These are phyloP conservation scores for Pandemis heparana DNA, from an alignment of 2,888 invertebrate genomes.

Conservation along the genomic window DNA sequence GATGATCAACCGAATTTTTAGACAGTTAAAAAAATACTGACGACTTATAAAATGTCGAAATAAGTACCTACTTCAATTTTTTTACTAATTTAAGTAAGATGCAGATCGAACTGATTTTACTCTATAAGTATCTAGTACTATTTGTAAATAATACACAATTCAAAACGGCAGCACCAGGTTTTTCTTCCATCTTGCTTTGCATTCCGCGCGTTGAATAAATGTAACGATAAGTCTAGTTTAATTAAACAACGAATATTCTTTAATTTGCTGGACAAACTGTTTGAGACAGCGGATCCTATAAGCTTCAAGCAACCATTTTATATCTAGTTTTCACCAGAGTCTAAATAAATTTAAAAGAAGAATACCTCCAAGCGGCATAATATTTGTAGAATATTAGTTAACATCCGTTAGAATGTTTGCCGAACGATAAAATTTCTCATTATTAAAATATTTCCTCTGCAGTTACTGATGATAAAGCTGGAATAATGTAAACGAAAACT, in stretches of 20 bases:
- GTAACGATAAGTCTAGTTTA: neutral
- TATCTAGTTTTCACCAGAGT: constrained; percentile 14
- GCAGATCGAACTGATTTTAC: too few relatives aligned
- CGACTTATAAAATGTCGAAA: too few relatives aligned
- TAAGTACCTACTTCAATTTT: too few relatives aligned
- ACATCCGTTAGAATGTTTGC: constrained; percentile 23
- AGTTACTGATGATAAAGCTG: constrained; percentile 7
- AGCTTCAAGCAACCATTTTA: constrained; percentile 7
- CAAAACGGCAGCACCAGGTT: too few relatives aligned
- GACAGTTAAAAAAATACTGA: too few relatives aligned
- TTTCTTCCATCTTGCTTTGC: neutral
- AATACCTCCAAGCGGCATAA: constrained; percentile 15
- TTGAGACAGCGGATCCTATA: neutral
- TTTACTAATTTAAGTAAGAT: too few relatives aligned
- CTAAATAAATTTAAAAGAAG: neutral
- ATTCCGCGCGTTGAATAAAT: neutral
- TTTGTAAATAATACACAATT: too few relatives aligned
- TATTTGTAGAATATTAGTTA: constrained; percentile 21
- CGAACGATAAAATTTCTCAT: constrained; percentile 9
- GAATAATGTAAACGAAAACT: constrained; percentile 9
- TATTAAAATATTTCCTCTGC: constrained; percentile 24
- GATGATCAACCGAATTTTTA: too few relatives aligned
- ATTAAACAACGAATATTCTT: neutral
- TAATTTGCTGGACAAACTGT: neutral
- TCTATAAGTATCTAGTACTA: too few relatives aligned